Percentiles rank a stretch among this genome's conserved stretches.
phyloP scores from a whole-genome alignment of 2,113 vertebrate species.

The Aix galericulata region DNA sequence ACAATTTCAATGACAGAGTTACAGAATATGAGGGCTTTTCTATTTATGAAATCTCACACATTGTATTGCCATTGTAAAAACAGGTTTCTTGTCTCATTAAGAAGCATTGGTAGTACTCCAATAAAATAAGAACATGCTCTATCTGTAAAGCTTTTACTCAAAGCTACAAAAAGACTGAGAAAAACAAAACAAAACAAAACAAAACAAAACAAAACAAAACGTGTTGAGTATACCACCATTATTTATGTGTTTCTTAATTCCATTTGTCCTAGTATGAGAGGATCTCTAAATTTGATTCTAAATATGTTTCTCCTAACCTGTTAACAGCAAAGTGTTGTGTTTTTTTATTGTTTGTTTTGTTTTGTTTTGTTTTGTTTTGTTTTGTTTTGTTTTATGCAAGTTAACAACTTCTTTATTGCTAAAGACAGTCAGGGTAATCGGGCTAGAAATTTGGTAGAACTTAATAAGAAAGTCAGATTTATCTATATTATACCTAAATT shows the following conservation, averaged over 20 bases:
- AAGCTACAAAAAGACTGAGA: background rate
- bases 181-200: too few species aligned
- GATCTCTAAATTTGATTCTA: background rate
- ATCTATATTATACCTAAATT: background rate
- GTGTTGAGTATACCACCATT: background rate
- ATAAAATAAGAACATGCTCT: background rate
- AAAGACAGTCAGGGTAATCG: background rate
- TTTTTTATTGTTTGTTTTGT: too few species aligned
- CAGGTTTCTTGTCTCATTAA: background rate
- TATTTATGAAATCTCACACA: background rate
- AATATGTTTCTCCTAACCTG: background rate
- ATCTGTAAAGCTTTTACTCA: background rate
- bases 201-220: too few species aligned
- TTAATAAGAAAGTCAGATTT: background rate
- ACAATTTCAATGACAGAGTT: background rate
- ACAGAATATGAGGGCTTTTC: background rate
- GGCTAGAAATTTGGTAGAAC: background rate
- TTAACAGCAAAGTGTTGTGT: background rate
- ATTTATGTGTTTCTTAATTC: background rate
- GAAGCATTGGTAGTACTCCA: background rate
- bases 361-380: background rate
- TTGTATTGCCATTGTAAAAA: background rate
- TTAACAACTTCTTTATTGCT: background rate
- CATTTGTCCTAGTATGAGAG: background rate
- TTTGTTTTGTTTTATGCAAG: background rate